These are phyloP conservation scores for Metallyticus violacea DNA, from an alignment of 2,888 invertebrate species.

Conservation along the genomic window DNA sequence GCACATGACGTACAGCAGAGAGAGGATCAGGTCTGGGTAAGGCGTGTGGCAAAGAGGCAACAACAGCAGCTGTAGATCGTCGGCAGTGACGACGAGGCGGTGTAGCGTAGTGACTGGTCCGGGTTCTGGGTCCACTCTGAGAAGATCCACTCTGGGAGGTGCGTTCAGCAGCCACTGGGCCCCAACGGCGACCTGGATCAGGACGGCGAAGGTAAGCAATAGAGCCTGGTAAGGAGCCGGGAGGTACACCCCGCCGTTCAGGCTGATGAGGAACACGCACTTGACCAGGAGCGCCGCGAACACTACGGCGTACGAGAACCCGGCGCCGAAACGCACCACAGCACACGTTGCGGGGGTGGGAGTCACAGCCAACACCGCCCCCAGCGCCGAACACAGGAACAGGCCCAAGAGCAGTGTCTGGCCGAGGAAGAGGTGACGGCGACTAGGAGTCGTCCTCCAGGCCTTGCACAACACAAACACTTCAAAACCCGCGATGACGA, in stretches of 20 bases:
- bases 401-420: slow-evolving; percentile 82
- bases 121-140: slow-evolving; percentile 45
- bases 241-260: slow-evolving; percentile 87
- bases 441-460: slow-evolving; percentile 76
- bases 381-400: slow-evolving; percentile 76
- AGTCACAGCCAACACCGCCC: slow-evolving; percentile 72
- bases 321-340: slow-evolving; percentile 76
- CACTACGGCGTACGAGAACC: slow-evolving; percentile 76
- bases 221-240: slow-evolving; percentile 89
- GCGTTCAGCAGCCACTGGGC: slow-evolving; percentile 81
- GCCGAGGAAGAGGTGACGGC: slow-evolving; percentile 81
- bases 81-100: slow-evolving; percentile 40
- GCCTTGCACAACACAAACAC: slow-evolving; percentile 83
- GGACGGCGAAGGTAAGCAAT: slow-evolving; percentile 83
- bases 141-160: slow-evolving; percentile 61
- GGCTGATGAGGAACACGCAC: slow-evolving; percentile 87
- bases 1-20: slow-evolving; percentile 78
- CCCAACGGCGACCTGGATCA: slow-evolving; percentile 84
- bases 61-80: slow-evolving; percentile 42
- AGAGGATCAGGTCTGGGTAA: slow-evolving; percentile 70
- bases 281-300: slow-evolving; percentile 91
- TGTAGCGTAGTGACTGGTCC: slow-evolving; percentile 38
- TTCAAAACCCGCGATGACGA: slow-evolving; percentile 83
- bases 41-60: slow-evolving; percentile 60
- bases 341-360: slow-evolving; percentile 80